Percentiles rank a stretch among this genome's conserved stretches.
Conservation (phyloP, 1,140 invertebrate genomes). For the Ceratosolen fusciceps region DNA sequence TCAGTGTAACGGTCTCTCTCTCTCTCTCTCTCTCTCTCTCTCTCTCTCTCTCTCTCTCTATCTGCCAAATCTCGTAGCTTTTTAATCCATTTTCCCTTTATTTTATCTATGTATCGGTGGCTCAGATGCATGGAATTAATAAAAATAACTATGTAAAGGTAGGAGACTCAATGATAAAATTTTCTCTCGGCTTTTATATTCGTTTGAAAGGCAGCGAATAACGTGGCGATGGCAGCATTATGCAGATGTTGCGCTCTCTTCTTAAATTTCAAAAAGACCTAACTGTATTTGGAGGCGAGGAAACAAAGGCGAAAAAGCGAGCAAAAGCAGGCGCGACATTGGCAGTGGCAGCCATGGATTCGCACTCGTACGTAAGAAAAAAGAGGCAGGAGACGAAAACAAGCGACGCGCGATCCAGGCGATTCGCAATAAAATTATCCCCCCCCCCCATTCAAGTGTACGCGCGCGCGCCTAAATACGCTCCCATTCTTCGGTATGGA, state of each 20-base stretch:
- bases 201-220: neutral
- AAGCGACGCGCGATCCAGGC: slow-evolving; percentile 10
- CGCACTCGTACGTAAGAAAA: slow-evolving; percentile 8
- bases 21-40: too few species aligned
- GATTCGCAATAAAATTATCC: slow-evolving; percentile 42
- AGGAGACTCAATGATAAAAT: neutral
- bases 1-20: neutral
- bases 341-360: neutral
- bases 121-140: neutral
- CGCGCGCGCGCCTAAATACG: slow-evolving; percentile 7
- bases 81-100: too few species aligned
- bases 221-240: slow-evolving; percentile 19
- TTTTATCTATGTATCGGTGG: too few species aligned
- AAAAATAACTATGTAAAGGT: neutral
- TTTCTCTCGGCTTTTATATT: neutral
- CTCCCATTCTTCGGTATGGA: slow-evolving; percentile 46
- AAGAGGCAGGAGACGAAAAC: slow-evolving; percentile 21
- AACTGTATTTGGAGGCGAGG: neutral
- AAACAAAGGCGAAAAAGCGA: slow-evolving; percentile 27
- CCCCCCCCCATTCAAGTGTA: slow-evolving; percentile 30
- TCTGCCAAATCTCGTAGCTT: too few species aligned
- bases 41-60: too few species aligned
- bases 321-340: neutral
- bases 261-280: slow-evolving; percentile 34
- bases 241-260: slow-evolving; percentile 11